Evolutionary conservation across 2,888 invertebrate genomes (phyloP), one percentile per base, ranked within the genome.

Genomic region (Trissoscelio sp.): DNA sequence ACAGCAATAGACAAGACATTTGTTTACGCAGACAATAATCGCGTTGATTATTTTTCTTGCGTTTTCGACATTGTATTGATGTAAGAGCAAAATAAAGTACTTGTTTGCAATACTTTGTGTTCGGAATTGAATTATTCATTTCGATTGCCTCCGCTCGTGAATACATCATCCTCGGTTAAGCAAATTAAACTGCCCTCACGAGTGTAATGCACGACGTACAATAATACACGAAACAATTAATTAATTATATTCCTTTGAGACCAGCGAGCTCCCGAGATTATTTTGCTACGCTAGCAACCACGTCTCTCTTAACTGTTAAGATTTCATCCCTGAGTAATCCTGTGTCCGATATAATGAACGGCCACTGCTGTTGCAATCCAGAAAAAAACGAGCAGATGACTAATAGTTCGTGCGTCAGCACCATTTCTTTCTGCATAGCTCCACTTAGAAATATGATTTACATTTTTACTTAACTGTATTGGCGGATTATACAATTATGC

Each of bases 151-250:
- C 34, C n/a, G 12, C n/a, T 1, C 11, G 24, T 46, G 51, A 77
- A 78, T 70, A 48, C 44, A 64, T 78, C 64, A 58, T 64, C 39
- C 51, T 70, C 18, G 44, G 51, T 44, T 22, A 31, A 70, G 72
- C 11, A 62, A 67, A 67, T 79, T 60, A 62, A 79, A 73, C 62
- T 69, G 22, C 55, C 20, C 73, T 79, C 79, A 34, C 28, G 72
- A 73, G 79, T 57, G 58, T 31, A 55, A 62, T 73, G 55, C 55
- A 57, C 24, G 11, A 7, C 67, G 46, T 16, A 22, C 55, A 66
- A 44, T 62, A 69, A 67, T 73, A 74, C 69, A 55, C 55, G 73
- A 69, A 79, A 79, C 73, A 73, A 79, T 79, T 79, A 79, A 79
- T 79, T 79, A 79, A 79, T 79, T 79, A 79, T 79, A 58, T 48